Evolutionary conservation across 2,888 invertebrate species (phyloP).

Genomic region (Epirrhoe tristata): DNA sequence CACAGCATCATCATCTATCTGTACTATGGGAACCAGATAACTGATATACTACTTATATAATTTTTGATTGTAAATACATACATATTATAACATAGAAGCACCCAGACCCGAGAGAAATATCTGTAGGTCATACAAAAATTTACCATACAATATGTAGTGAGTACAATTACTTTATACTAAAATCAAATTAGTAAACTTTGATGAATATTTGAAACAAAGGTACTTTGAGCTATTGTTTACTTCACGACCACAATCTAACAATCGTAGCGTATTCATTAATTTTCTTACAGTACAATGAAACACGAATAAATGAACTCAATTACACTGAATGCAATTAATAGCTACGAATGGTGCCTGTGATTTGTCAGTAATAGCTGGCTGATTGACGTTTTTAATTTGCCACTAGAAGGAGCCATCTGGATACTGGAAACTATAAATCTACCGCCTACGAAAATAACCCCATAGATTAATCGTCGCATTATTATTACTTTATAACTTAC

Average conservation of each 20-base stretch:
- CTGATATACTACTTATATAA: too few relatives aligned
- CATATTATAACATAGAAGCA: too few relatives aligned
- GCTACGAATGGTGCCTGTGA: constrained; percentile 70
- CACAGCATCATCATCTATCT: too few relatives aligned
- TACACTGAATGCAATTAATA: constrained; percentile 77
- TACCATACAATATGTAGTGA: too few relatives aligned
- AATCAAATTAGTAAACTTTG: not conserved
- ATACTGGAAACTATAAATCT: not conserved
- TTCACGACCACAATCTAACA: constrained; percentile 52
- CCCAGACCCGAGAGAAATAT: too few relatives aligned
- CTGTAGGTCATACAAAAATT: too few relatives aligned
- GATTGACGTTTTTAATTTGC: constrained; percentile 82
- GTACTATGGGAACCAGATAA: too few relatives aligned
- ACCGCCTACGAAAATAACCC: not conserved
- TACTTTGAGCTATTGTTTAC: constrained; percentile 37
- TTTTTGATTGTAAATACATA: too few relatives aligned
- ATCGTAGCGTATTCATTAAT: constrained; percentile 67
- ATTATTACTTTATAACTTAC: too few relatives aligned
- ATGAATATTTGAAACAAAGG: not conserved
- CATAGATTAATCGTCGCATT: too few relatives aligned
- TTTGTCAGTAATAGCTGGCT: constrained; percentile 76
- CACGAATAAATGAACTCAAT: constrained; percentile 73
- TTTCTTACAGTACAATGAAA: constrained; percentile 63
- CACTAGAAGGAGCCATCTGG: constrained; percentile 45
- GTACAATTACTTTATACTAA: too few relatives aligned